Conservation (phyloP, 2,113 vertebrate species). For the Hydropotes inermis region DNA sequence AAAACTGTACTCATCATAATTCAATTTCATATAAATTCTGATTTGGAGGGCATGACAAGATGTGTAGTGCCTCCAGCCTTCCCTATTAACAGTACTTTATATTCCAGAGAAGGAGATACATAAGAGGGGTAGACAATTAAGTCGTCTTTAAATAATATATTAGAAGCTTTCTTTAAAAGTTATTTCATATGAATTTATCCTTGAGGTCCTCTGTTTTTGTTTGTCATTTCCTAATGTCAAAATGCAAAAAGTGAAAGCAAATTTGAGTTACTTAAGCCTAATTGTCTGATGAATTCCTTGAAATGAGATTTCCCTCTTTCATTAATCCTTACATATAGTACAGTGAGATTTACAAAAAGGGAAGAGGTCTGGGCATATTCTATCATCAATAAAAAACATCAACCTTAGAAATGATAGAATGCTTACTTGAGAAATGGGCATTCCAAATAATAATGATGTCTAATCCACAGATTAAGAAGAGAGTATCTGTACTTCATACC, state of each 20-base stretch:
- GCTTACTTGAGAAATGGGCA: background rate
- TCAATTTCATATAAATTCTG: constrained; percentile 37
- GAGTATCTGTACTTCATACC: background rate
- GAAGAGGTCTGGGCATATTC: background rate
- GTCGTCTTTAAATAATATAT: background rate
- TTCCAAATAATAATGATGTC: background rate
- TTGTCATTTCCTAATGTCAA: background rate
- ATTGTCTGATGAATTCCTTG: background rate
- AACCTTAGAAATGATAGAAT: background rate
- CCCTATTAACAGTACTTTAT: background rate
- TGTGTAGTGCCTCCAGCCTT: background rate
- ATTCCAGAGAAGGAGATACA: background rate
- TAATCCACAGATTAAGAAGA: background rate
- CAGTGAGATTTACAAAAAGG: background rate
- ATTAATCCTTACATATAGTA: background rate
- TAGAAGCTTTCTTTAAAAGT: background rate
- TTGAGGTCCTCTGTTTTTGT: background rate
- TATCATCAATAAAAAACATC: background rate
- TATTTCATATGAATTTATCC: background rate
- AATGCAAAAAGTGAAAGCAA: background rate
- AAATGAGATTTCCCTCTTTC: background rate
- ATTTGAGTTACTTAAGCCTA: background rate
- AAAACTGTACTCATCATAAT: constrained; percentile 18
- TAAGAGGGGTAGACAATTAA: background rate
- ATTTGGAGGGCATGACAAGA: background rate